These are phyloP conservation scores for Nesometra sesokonis DNA, from an alignment of 35 echinoderm and acorn worm genomes.

Conservation along the genomic window DNA sequence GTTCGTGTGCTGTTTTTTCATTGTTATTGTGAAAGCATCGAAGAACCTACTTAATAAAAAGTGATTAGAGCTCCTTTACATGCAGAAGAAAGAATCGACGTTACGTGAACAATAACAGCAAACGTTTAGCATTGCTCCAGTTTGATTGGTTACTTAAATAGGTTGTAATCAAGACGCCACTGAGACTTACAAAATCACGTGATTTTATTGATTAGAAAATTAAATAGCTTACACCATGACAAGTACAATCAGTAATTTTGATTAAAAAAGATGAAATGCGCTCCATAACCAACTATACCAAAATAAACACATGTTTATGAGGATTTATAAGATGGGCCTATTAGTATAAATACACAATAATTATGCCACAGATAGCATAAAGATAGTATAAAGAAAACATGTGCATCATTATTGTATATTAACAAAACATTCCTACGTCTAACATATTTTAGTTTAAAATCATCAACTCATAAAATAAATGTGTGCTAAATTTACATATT, in stretches of 20 bases:
- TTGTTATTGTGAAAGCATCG: neutral
- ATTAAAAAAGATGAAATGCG: neutral
- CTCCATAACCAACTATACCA: no score
- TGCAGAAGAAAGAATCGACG: neutral
- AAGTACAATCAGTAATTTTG: neutral
- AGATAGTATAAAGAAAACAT: no score
- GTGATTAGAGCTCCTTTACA: neutral
- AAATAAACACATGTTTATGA: no score
- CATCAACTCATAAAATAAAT: no score
- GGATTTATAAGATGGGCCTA: no score
- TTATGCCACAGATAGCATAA: no score
- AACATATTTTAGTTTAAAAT: no score
- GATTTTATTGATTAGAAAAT: neutral
- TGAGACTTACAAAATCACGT: neutral
- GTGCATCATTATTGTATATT: no score
- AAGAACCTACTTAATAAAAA: neutral
- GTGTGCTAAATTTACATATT: no score
- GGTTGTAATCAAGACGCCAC: neutral
- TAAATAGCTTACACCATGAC: neutral
- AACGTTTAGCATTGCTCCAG: neutral
- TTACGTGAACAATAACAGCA: neutral
- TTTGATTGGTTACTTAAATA: neutral
- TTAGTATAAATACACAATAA: no score
- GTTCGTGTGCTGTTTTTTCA: neutral
- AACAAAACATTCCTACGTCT: no score